Conservation (phyloP, 2,113 vertebrate species). For the Tachysurus fulvidraco region DNA sequence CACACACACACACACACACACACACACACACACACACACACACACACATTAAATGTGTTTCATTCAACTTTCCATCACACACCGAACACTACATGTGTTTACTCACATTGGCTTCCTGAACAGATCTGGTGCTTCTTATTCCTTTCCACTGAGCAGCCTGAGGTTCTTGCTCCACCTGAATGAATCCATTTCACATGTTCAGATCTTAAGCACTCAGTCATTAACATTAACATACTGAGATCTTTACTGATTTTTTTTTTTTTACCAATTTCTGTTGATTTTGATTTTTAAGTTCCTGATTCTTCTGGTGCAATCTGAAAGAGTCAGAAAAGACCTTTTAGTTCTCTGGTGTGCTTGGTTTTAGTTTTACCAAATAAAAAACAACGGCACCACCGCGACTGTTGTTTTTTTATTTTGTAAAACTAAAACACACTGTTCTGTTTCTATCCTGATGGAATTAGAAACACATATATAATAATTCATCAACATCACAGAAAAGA, state of each 20-base stretch:
- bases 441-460: neutral
- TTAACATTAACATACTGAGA: neutral
- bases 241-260: neutral
- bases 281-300: slow-evolving; percentile 50
- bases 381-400: too few species aligned
- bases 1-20: neutral
- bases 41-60: neutral
- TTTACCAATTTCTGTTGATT: slow-evolving; percentile 22
- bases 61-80: neutral
- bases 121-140: slow-evolving; percentile 65
- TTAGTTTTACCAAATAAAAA: neutral
- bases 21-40: neutral
- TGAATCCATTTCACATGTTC: slow-evolving; percentile 28
- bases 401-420: too few species aligned
- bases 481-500: too few species aligned
- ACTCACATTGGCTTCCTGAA: slow-evolving; percentile 79
- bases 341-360: neutral
- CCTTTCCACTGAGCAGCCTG: slow-evolving; percentile 54
- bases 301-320: slow-evolving; percentile 58
- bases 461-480: neutral
- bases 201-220: neutral
- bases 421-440: too few species aligned
- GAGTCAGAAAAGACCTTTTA: too few species aligned
- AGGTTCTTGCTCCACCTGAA: slow-evolving; percentile 64
- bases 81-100: neutral